Evolutionary conservation across 2,888 invertebrate genomes (phyloP).

Genomic region (Argyra leucocephala): DNA sequence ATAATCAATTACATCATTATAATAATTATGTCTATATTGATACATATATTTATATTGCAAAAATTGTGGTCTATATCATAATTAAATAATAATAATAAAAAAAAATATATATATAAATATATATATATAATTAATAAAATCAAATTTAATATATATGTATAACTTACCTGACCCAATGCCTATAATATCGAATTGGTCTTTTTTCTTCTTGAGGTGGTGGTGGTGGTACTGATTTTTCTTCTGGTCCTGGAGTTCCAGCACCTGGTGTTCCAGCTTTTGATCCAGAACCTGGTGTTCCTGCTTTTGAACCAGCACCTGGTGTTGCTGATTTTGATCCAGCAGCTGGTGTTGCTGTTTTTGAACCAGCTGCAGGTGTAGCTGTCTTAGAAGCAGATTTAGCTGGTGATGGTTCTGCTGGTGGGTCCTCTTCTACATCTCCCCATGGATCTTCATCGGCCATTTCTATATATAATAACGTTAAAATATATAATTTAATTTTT

Average conservation of each 20-base stretch:
- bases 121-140: slow-evolving; percentile 9
- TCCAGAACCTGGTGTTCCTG: slow-evolving; percentile 30
- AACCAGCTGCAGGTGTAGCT: slow-evolving; percentile 27
- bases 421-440: slow-evolving; percentile 46
- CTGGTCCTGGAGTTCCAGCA: slow-evolving; percentile 22
- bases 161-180: slow-evolving; percentile 71
- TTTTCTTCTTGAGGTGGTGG: slow-evolving; percentile 44
- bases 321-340: slow-evolving; percentile 44
- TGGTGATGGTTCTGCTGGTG: slow-evolving; percentile 22
- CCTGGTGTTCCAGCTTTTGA: slow-evolving; percentile 31
- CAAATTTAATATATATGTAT: slow-evolving; percentile 14
- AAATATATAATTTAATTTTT: neutral
- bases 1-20: slow-evolving; percentile 75
- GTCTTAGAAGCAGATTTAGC: slow-evolving; percentile 24
- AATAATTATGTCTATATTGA: slow-evolving; percentile 77
- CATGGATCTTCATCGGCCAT: slow-evolving; percentile 48
- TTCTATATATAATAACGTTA: slow-evolving; percentile 12
- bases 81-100: neutral
- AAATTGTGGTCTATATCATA: slow-evolving; percentile 57
- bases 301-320: slow-evolving; percentile 44
- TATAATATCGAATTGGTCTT: slow-evolving; percentile 58
- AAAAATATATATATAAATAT: neutral
- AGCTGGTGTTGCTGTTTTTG: slow-evolving; percentile 30
- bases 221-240: slow-evolving; percentile 42
- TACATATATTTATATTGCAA: slow-evolving; percentile 73